Conservation (phyloP, 2,797 vertebrate species). For the Chaetodon trifasciatus region DNA sequence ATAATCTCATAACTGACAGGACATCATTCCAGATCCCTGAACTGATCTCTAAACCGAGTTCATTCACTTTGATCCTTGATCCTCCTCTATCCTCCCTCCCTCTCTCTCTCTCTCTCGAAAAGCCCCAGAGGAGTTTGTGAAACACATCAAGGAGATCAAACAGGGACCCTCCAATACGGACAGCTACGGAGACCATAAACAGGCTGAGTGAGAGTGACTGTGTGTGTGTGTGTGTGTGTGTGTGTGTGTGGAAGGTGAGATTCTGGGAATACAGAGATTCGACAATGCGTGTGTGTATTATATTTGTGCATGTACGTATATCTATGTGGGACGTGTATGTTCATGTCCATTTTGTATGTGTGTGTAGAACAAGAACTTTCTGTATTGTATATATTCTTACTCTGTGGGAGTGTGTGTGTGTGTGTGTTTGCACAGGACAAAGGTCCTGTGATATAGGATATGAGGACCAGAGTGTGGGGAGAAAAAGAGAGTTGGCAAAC, state of each 20-base stretch:
- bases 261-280: conserved; percentile 1
- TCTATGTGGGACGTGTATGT: no score
- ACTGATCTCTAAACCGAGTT: conserved; percentile 34
- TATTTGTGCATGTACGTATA: background rate
- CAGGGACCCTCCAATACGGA: conserved; percentile 13
- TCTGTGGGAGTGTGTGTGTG: background rate
- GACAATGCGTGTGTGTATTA: background rate
- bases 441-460: conserved; percentile 54
- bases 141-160: conserved; percentile 58
- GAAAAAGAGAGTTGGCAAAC: conserved; percentile 53
- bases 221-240: conserved; percentile 9
- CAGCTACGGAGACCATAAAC: conserved; percentile 18
- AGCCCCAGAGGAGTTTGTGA: conserved; percentile 37
- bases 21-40: conserved; percentile 37
- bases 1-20: conserved; percentile 31
- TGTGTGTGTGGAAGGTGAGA: conserved; percentile 6
- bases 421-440: conserved; percentile 36
- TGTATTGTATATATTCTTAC: background rate
- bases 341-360: background rate
- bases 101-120: conserved; percentile 15
- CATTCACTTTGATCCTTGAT: conserved; percentile 46
- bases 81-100: conserved; percentile 13
- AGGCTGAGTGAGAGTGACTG: background rate
- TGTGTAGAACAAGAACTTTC: background rate
- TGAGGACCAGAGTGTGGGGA: conserved; percentile 22